phyloP scores from a whole-genome alignment of 2,113 vertebrate species.

The Mohoua ochrocephala region DNA sequence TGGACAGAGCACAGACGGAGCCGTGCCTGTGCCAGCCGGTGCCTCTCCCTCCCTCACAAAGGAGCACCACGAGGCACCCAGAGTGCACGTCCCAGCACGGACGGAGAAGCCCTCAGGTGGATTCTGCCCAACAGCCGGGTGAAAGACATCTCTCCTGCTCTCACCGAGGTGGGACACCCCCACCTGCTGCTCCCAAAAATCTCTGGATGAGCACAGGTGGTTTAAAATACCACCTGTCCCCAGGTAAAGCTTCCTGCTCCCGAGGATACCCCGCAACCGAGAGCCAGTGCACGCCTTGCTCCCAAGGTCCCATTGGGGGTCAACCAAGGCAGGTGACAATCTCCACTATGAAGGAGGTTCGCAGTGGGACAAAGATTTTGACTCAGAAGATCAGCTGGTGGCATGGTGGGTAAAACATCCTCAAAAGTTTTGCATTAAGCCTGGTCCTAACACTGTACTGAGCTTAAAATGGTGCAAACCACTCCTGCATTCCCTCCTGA shows the following conservation, averaged over 20 bases:
- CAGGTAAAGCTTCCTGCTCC: not conserved
- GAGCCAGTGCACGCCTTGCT: not conserved
- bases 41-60: not conserved
- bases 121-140: not conserved
- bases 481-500: not conserved
- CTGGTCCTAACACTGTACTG: not conserved
- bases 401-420: not conserved
- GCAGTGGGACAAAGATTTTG: not conserved
- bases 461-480: not conserved
- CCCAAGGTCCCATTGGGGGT: accelerated
- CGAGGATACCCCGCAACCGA: not conserved
- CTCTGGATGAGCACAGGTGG: not conserved
- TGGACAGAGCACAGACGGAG: not conserved
- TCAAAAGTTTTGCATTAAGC: not conserved
- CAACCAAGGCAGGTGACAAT: not conserved
- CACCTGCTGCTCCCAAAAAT: not conserved
- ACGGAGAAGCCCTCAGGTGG: too few species aligned
- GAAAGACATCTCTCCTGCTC: not conserved
- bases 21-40: accelerated
- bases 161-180: not conserved
- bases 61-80: too few species aligned
- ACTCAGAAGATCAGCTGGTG: not conserved
- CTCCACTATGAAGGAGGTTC: not conserved
- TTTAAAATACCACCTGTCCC: not conserved
- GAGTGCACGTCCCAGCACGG: not conserved